These are phyloP conservation scores for Porites lobata DNA, from an alignment of 92 coral and sea anemone species.

Conservation along the genomic window DNA sequence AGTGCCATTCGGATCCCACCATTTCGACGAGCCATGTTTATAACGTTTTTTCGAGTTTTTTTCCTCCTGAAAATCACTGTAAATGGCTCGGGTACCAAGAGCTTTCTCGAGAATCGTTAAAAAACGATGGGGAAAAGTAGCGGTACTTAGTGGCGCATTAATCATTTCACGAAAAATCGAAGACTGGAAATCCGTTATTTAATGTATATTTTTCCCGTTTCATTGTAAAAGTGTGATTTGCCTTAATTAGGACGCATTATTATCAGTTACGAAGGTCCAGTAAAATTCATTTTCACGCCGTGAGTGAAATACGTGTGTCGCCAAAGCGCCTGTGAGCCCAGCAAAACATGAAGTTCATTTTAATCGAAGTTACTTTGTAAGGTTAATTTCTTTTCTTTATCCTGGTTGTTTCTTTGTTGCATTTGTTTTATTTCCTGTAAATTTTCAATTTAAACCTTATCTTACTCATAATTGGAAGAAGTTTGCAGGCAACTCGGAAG, in stretches of 20 bases:
- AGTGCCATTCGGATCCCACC: constrained; percentile 18
- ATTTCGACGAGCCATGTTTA: constrained; percentile 21
- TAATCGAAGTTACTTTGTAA: constrained; percentile 9
- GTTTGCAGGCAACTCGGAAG: constrained; percentile 2
- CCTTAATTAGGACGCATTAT: not conserved
- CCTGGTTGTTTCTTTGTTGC: constrained; percentile 2
- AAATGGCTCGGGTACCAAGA: not conserved
- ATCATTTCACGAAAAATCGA: not conserved
- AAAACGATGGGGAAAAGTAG: not conserved
- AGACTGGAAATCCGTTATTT: not conserved
- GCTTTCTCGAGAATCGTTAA: not conserved
- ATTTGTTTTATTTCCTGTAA: constrained; percentile 56
- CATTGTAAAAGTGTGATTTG: not conserved
- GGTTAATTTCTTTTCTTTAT: constrained; percentile 10
- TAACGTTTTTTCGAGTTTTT: not conserved
- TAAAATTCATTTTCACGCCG: not conserved
- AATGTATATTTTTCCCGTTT: not conserved
- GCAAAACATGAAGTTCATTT: constrained; percentile 1
- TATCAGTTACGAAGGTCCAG: not conserved
- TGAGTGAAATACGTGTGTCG: no score
- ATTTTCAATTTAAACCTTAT: constrained; percentile 18
- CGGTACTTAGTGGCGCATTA: not conserved
- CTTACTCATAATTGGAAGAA: constrained; percentile 13
- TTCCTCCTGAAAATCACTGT: not conserved
- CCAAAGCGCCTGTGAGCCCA: not conserved